A percentile compares a stretch with the other conserved stretches of the same genome.
These are phyloP conservation scores for Pterostichus niger DNA, from an alignment of 2,888 invertebrate species.

Conservation along the genomic window DNA sequence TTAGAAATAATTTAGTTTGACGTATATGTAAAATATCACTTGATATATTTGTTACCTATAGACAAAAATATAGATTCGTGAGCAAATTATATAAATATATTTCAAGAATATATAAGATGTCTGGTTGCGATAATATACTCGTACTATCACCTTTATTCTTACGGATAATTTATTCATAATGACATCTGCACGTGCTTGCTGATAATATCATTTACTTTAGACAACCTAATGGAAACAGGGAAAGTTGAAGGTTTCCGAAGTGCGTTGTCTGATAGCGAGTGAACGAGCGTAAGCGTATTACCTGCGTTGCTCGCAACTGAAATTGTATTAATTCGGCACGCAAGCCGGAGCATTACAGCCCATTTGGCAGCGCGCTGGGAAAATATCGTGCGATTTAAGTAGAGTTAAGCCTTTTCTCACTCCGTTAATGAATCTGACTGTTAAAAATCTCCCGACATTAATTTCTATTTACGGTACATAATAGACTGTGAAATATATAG, in stretches of 20 bases:
- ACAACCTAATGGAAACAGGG: not conserved
- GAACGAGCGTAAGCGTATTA: constrained; percentile 18
- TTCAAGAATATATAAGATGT: not conserved
- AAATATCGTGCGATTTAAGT: constrained; percentile 58
- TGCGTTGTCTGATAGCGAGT: constrained; percentile 27
- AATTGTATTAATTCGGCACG: constrained; percentile 56
- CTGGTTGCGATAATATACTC: constrained; percentile 20
- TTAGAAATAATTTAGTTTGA: constrained; percentile 28
- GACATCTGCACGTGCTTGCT: constrained; percentile 48
- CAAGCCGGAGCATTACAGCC: constrained; percentile 47
- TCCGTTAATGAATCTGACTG: constrained; percentile 42
- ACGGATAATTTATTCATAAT: constrained; percentile 39
- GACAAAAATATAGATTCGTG: constrained; percentile 44
- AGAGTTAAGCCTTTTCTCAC: constrained; percentile 40
- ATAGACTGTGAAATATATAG: constrained; percentile 61
- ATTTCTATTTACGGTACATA: constrained; percentile 59
- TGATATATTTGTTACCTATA: constrained; percentile 2
- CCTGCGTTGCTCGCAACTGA: constrained; percentile 42
- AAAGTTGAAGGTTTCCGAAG: constrained; percentile 47
- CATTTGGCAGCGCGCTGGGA: constrained; percentile 53
- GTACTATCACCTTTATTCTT: constrained; percentile 44
- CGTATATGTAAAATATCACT: constrained; percentile 30
- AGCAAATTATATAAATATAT: constrained; percentile 32
- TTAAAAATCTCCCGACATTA: constrained; percentile 63
- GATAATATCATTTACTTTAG: constrained; percentile 42